A percentile compares a stretch with the other conserved stretches of the same genome.
These are phyloP conservation scores for Pseudocheirus occidentalis DNA, from an alignment of 2,797 vertebrate species.

Conservation along the genomic window DNA sequence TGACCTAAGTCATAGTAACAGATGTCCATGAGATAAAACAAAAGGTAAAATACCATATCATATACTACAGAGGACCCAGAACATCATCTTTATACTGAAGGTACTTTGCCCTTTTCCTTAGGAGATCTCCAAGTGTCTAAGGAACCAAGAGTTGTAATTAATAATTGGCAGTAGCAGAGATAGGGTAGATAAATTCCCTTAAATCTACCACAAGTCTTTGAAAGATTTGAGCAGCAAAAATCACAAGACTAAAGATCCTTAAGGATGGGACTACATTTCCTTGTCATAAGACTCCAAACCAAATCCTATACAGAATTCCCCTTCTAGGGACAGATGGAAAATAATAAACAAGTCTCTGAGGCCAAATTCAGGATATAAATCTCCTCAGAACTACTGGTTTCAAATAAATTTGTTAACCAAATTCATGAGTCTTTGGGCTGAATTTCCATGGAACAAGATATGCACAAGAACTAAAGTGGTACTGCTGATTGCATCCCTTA, in stretches of 20 bases:
- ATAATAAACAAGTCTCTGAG: background rate
- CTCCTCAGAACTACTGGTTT: background rate
- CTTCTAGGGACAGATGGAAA: conserved; percentile 8
- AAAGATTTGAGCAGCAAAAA: background rate
- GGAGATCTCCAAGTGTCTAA: background rate
- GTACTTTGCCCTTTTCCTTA: background rate
- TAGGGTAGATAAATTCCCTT: background rate
- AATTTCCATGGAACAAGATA: background rate
- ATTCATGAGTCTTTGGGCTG: background rate
- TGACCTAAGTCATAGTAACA: background rate
- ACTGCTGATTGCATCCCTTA: background rate
- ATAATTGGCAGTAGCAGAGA: background rate
- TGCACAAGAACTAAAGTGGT: background rate
- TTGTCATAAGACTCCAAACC: conserved; percentile 2
- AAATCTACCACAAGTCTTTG: background rate
- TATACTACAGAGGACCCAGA: background rate
- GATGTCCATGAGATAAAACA: background rate
- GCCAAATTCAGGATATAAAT: conserved; percentile 29
- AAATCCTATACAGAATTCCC: conserved; percentile 3
- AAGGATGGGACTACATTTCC: background rate
- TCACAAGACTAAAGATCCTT: background rate
- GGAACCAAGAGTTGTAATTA: background rate
- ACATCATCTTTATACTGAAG: background rate
- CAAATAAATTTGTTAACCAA: conserved; percentile 24
- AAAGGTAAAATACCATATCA: background rate